Conservation (phyloP, 2,888 invertebrate genomes). For the Aethes cnicana region DNA sequence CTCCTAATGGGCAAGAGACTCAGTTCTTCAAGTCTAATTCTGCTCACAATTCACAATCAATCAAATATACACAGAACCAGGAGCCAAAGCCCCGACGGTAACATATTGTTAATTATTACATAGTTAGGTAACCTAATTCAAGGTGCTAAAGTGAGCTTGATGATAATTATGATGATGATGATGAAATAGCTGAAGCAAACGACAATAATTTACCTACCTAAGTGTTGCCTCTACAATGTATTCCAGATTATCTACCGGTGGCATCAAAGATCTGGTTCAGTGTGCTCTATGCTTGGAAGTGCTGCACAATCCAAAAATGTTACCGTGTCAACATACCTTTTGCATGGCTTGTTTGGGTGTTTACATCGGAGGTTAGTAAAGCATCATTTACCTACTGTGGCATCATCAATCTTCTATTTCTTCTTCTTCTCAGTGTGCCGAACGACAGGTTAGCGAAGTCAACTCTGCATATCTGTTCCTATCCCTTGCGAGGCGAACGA, state of each 20-base stretch:
- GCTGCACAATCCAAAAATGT: slow-evolving; percentile 82
- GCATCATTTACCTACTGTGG: no score
- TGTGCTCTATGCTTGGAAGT: slow-evolving; percentile 83
- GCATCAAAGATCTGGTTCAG: slow-evolving; percentile 83
- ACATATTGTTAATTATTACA: slow-evolving; percentile 35
- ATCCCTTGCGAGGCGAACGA: no score
- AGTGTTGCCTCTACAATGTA: no score
- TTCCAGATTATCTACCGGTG: slow-evolving; percentile 60
- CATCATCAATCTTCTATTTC: no score
- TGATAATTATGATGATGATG: no score
- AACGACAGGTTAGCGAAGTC: no score
- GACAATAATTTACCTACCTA: no score
- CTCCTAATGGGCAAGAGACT: slow-evolving; percentile 29
- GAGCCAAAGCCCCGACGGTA: slow-evolving; percentile 49
- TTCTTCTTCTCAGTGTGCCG: no score
- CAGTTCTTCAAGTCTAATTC: slow-evolving; percentile 10
- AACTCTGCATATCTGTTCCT: no score
- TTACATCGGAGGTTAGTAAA: slow-evolving; percentile 62
- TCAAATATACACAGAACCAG: slow-evolving; percentile 38
- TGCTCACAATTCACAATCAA: background rate
- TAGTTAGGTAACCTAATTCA: no score
- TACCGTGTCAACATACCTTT: slow-evolving; percentile 86
- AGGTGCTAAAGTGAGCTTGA: no score
- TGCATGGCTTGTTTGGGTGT: slow-evolving; percentile 83
- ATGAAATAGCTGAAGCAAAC: no score